Conservation (phyloP, 2,888 invertebrate genomes). For the Pyrrhopygopsis socrates region DNA sequence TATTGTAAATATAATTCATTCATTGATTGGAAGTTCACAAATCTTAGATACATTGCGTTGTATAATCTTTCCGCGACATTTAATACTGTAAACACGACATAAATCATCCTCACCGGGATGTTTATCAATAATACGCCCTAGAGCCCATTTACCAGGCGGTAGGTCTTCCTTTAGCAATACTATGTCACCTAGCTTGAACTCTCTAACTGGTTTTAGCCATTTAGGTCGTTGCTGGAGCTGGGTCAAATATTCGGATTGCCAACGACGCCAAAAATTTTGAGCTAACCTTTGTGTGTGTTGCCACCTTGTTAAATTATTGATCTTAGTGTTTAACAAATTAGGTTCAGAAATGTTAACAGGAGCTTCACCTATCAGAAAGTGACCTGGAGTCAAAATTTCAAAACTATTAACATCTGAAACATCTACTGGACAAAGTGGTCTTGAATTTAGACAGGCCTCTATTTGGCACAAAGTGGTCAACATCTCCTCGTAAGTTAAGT, state of each 20-base stretch:
- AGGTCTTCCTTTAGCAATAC: constrained; percentile 73
- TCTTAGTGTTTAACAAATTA: constrained; percentile 11
- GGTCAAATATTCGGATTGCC: constrained; percentile 74
- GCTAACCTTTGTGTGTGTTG: constrained; percentile 54
- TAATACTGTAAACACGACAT: constrained; percentile 25
- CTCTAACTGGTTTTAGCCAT: constrained; percentile 53
- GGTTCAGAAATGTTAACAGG: constrained; percentile 26
- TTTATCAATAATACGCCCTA: constrained; percentile 66
- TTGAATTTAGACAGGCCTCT: background rate
- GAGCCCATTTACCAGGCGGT: constrained; percentile 75
- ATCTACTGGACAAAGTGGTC: background rate
- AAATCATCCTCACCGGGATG: constrained; percentile 16
- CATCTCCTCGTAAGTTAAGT: constrained; percentile 33
- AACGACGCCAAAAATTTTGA: constrained; percentile 69
- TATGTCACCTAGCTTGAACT: constrained; percentile 61
- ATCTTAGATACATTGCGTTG: constrained; percentile 19
- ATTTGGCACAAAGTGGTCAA: background rate
- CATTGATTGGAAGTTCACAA: constrained; percentile 15
- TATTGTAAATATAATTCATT: background rate
- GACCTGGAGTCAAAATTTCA: constrained; percentile 59
- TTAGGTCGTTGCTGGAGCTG: constrained; percentile 64
- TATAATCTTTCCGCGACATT: constrained; percentile 11
- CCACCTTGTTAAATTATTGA: constrained; percentile 64
- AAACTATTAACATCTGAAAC: background rate
- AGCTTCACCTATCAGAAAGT: constrained; percentile 64